Percentiles rank a stretch among this genome's conserved stretches.
These are phyloP conservation scores for Mormoops blainvillei DNA, from an alignment of 2,113 vertebrate species.

Conservation along the genomic window DNA sequence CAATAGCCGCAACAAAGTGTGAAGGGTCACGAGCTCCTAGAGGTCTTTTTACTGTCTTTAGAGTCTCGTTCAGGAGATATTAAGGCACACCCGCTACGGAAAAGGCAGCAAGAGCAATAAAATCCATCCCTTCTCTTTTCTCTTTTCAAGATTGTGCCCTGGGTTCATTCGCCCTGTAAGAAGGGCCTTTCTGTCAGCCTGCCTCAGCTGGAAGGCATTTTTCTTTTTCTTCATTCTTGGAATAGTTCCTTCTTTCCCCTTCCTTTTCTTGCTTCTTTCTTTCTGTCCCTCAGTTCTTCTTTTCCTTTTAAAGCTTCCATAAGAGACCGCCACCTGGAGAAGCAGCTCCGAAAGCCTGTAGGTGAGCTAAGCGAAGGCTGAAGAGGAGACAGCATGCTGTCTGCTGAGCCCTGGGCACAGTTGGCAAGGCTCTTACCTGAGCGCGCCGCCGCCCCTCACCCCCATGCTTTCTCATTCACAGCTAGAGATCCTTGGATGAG, in stretches of 20 bases:
- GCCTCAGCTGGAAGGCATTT: not conserved
- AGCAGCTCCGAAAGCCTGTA: not conserved
- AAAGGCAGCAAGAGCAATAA: not conserved
- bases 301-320: not conserved
- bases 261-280: not conserved
- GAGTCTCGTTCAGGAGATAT: not conserved
- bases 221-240: not conserved
- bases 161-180: not conserved
- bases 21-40: conserved; percentile 1
- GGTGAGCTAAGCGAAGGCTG: not conserved
- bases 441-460: no score
- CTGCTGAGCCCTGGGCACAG: not conserved
- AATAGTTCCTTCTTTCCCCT: not conserved
- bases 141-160: not conserved
- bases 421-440: not conserved
- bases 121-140: not conserved
- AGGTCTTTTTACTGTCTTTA: not conserved
- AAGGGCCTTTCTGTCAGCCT: not conserved
- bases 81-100: not conserved
- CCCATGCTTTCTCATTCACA: no score
- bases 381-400: accelerated
- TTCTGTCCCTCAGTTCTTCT: not conserved
- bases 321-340: not conserved
- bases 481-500: not conserved
- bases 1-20: not conserved